phyloP scores from a whole-genome alignment of 2,113 vertebrate species.

The Plestiodon gilberti region DNA sequence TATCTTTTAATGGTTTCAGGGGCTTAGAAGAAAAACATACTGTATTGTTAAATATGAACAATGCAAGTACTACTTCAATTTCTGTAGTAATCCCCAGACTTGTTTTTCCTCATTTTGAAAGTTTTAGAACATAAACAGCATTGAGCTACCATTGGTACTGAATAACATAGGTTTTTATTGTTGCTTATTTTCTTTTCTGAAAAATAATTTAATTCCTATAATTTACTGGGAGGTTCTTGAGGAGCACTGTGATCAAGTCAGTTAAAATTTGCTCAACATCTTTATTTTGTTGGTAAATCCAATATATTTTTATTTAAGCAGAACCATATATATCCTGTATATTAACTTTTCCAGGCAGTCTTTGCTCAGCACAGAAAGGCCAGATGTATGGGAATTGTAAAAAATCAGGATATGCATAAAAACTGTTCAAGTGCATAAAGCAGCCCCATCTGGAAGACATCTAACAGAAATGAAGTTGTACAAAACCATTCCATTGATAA shows the following conservation, averaged over 20 bases:
- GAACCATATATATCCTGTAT: constrained; percentile 74
- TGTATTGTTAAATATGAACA: constrained; percentile 52
- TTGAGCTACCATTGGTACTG: constrained; percentile 57
- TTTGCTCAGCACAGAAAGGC: constrained; percentile 84
- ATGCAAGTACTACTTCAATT: constrained; percentile 44
- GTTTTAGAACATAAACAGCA: constrained; percentile 66
- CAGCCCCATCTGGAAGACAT: constrained; percentile 99
- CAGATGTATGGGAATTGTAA: constrained; percentile 94
- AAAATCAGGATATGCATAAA: constrained; percentile 94
- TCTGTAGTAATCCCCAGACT: constrained; percentile 58
- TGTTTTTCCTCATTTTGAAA: constrained; percentile 61
- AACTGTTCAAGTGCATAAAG: constrained; percentile 98
- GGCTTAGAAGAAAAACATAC: constrained; percentile 55
- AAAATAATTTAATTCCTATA: constrained; percentile 67
- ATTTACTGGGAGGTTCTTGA: constrained; percentile 70
- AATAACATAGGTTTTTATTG: constrained; percentile 64
- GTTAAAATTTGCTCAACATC: constrained; percentile 66
- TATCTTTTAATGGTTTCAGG: constrained; percentile 49
- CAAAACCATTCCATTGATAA: constrained; percentile 99
- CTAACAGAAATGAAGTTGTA: constrained; percentile 99
- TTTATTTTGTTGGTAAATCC: constrained; percentile 71
- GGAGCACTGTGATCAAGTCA: constrained; percentile 64
- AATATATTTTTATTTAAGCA: constrained; percentile 75
- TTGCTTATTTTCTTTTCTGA: constrained; percentile 52
- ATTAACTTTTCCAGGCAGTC: constrained; percentile 80